Evolutionary conservation across 2,797 vertebrate genomes (phyloP).

Genomic region (Zalophus californianus): DNA sequence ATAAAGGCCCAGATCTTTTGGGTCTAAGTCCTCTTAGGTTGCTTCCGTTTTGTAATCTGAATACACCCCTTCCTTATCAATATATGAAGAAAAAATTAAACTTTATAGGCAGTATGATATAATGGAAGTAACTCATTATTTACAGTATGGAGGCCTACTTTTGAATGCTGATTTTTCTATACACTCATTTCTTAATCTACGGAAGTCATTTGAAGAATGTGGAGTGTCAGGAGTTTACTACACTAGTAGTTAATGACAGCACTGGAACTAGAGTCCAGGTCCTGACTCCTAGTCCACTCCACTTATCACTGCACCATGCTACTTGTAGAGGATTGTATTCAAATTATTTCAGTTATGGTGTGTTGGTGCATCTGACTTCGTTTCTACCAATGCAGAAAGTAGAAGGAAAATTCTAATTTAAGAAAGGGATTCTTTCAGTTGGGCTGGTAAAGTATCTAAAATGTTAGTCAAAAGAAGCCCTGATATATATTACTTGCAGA

Average conservation of each 20-base stretch:
- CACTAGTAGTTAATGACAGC: not conserved
- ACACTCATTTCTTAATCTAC: not conserved
- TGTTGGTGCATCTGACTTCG: not conserved
- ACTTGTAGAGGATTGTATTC: not conserved
- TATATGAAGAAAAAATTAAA: not conserved
- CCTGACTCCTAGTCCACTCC: not conserved
- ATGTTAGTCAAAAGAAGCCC: not conserved
- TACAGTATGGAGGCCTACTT: not conserved
- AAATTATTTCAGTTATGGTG: not conserved
- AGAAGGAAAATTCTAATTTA: not conserved
- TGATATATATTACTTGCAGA: not conserved
- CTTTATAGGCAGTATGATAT: not conserved
- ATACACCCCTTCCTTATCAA: not conserved
- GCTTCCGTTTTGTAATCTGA: slow-evolving; percentile 39
- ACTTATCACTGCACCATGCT: not conserved
- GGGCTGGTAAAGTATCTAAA: not conserved
- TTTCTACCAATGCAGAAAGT: not conserved
- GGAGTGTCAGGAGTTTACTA: not conserved
- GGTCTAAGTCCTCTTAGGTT: not conserved
- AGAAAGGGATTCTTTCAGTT: not conserved
- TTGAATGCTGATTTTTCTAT: not conserved
- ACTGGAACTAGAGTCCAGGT: not conserved
- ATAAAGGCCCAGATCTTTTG: slow-evolving; percentile 19
- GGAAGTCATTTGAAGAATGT: not conserved
- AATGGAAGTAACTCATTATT: not conserved